These are phyloP conservation scores for Alaudala cheleensis DNA, from an alignment of 2,113 vertebrate species.

Conservation along the genomic window DNA sequence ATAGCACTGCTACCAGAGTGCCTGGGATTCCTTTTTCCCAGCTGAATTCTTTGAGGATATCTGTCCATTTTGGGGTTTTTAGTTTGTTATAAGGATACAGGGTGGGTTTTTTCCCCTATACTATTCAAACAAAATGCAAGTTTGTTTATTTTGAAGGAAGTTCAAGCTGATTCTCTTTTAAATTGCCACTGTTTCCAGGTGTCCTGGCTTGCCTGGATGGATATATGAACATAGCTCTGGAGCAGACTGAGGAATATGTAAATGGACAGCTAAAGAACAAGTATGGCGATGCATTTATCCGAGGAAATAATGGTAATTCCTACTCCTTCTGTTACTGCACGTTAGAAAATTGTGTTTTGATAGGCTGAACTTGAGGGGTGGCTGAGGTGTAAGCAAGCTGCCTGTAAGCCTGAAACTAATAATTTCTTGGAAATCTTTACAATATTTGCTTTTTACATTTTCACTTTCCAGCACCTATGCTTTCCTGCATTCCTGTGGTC, in stretches of 20 bases:
- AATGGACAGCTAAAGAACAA: constrained; percentile 99
- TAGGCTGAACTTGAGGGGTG: background rate
- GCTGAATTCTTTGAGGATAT: background rate
- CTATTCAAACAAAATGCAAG: background rate
- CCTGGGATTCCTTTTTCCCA: background rate
- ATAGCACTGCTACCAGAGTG: background rate
- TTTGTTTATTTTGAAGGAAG: background rate
- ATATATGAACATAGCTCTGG: constrained; percentile 99
- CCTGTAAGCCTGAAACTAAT: background rate
- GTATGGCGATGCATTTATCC: constrained; percentile 97
- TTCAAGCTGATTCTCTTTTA: background rate
- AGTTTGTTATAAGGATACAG: background rate
- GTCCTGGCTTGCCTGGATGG: constrained; percentile 97
- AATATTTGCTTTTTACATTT: background rate
- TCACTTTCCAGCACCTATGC: background rate
- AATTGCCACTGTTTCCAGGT: constrained; percentile 72
- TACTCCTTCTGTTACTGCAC: background rate
- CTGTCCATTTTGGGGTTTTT: background rate
- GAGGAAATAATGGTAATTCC: constrained; percentile 94
- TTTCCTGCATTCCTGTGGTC: background rate
- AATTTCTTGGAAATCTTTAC: background rate
- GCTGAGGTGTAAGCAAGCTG: background rate
- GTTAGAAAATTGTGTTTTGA: background rate
- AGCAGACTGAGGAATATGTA: constrained; percentile 98
- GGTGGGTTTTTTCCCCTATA: background rate